phyloP scores from a whole-genome alignment of 2,888 invertebrate species.

The Drosophila prolongata region DNA sequence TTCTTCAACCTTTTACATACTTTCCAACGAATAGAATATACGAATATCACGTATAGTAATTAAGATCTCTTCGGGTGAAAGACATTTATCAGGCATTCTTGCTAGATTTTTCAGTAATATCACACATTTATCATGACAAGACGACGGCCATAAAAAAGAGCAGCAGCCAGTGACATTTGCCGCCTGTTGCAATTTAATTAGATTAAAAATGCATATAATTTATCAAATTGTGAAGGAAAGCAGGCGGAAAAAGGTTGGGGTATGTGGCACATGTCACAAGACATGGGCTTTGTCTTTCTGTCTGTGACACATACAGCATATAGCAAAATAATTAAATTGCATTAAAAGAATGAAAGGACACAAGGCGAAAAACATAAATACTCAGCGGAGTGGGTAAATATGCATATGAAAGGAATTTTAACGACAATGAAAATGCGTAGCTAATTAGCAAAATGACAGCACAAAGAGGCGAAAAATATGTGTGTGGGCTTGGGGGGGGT shows the following conservation, averaged over 20 bases:
- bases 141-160: conserved; percentile 8
- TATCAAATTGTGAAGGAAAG: conserved; percentile 50
- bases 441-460: conserved; percentile 73
- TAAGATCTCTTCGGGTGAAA: no score
- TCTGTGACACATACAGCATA: conserved; percentile 47
- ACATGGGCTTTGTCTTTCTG: conserved; percentile 47
- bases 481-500: neutral
- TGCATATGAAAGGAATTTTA: conserved; percentile 69
- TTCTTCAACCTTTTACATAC: no score
- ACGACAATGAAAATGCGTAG: conserved; percentile 69
- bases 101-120: neutral
- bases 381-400: conserved; percentile 53
- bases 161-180: conserved; percentile 46
- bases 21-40: no score
- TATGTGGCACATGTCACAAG: conserved; percentile 52
- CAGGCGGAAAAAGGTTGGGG: neutral
- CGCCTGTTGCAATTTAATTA: conserved; percentile 52
- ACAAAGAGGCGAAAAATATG: conserved; percentile 46
- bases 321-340: conserved; percentile 73
- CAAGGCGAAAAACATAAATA: conserved; percentile 18
- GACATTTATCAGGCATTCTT: no score
- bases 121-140: conserved; percentile 13
- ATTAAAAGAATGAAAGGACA: conserved; percentile 51
- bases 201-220: conserved; percentile 74
- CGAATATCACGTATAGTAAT: no score